Evolutionary conservation across 2,888 invertebrate species (phyloP).

Genomic region (Agrypnus murinus): DNA sequence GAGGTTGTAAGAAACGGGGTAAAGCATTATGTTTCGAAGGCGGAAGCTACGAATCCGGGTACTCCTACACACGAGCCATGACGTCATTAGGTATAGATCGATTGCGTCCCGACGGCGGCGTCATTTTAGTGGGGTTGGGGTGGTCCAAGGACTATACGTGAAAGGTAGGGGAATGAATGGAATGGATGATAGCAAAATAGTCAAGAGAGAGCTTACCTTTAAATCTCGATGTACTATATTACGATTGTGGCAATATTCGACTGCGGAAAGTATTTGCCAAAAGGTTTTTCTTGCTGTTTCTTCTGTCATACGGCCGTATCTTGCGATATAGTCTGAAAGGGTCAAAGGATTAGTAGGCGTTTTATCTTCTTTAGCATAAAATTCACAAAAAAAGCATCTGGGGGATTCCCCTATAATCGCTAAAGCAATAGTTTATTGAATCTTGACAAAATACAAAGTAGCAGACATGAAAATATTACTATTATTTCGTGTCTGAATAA

Average conservation of each 20-base stretch:
- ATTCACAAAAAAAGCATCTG: conserved; percentile 12
- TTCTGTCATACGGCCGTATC: conserved; percentile 95
- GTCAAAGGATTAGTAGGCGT: conserved; percentile 20
- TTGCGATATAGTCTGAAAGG: conserved; percentile 89
- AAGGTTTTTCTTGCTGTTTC: conserved; percentile 93
- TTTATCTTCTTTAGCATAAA: conserved; percentile 11
- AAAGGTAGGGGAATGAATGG: conserved; percentile 34
- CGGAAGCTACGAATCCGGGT: conserved; percentile 47
- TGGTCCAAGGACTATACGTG: conserved; percentile 36
- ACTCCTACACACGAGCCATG: conserved; percentile 54
- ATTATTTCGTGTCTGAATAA: too few species aligned
- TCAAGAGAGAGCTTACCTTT: conserved; percentile 77
- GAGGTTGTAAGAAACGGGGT: conserved; percentile 33
- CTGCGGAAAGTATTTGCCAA: conserved; percentile 97
- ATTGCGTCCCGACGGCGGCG: conserved; percentile 61
- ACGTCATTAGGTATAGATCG: conserved; percentile 61
- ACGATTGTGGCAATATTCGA: conserved; percentile 96
- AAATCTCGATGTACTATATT: conserved; percentile 97
- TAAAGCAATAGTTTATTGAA: conserved; percentile 1
- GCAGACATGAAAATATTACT: too few species aligned
- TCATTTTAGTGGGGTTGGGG: conserved; percentile 48
- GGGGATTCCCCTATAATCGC: background rate
- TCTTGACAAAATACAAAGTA: conserved; percentile 2
- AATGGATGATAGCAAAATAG: background rate
- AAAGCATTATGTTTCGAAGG: conserved; percentile 39